Evolutionary conservation across 2,797 vertebrate species (phyloP).

Genomic region (Sebastolobus altivelis): DNA sequence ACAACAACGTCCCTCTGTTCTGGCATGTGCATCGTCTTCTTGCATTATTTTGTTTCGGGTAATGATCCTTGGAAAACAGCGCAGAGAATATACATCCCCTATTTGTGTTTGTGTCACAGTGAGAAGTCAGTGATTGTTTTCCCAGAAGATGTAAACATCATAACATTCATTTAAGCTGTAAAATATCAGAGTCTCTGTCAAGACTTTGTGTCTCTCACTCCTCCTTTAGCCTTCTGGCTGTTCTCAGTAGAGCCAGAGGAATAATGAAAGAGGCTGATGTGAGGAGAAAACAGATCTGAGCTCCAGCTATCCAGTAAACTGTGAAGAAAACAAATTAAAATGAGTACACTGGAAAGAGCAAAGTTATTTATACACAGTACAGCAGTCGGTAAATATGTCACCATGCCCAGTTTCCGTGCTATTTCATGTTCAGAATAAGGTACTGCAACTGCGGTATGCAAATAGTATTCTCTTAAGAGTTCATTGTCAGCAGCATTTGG

Average conservation of each 20-base stretch:
- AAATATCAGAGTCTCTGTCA: not conserved
- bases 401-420: not conserved
- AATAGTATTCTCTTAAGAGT: not conserved
- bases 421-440: not conserved
- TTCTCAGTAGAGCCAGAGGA: slow-evolving; percentile 87
- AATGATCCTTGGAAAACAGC: slow-evolving; percentile 20
- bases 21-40: slow-evolving; percentile 16
- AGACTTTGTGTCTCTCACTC: slow-evolving; percentile 63
- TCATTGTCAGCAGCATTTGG: not conserved
- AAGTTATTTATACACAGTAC: not conserved
- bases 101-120: slow-evolving; percentile 11
- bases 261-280: slow-evolving; percentile 88
- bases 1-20: not conserved
- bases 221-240: slow-evolving; percentile 73
- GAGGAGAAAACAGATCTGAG: slow-evolving; percentile 88
- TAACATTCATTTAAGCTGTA: slow-evolving; percentile 15
- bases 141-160: slow-evolving; percentile 54
- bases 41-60: slow-evolving; percentile 7
- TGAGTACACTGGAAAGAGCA: not conserved
- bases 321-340: slow-evolving; percentile 33
- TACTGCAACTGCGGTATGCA: not conserved
- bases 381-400: not conserved
- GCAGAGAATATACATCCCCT: slow-evolving; percentile 7
- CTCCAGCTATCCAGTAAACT: slow-evolving; percentile 94
- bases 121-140: slow-evolving; percentile 33